phyloP scores from a whole-genome alignment of 2,113 vertebrate genomes.

The Vidua macroura region DNA sequence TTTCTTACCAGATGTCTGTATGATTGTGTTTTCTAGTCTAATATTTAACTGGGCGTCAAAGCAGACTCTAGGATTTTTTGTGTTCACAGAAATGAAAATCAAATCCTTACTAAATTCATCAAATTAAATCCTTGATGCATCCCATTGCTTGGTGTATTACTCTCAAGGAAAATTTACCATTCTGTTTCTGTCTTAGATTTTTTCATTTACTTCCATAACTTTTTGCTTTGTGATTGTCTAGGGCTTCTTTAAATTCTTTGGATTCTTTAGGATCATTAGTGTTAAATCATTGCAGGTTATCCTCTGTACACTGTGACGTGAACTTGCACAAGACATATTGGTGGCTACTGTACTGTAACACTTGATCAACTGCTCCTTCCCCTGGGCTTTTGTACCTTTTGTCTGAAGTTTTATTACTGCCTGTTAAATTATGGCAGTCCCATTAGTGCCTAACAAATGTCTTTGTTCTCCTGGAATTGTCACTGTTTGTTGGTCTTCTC shows the following conservation, averaged over 20 bases:
- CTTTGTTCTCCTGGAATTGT: background rate
- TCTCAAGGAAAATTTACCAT: background rate
- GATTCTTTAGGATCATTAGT: background rate
- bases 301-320: background rate
- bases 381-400: background rate
- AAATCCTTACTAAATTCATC: background rate
- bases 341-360: background rate
- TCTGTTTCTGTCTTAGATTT: background rate
- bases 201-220: background rate
- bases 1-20: background rate
- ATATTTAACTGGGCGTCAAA: conserved; percentile 14
- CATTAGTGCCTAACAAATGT: background rate
- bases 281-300: background rate
- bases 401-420: background rate
- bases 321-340: background rate
- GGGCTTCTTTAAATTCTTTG: background rate
- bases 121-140: background rate
- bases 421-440: background rate
- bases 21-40: conserved; percentile 11
- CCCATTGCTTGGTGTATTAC: background rate
- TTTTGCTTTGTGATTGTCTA: background rate
- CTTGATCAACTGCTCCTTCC: background rate
- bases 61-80: background rate
- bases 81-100: conserved; percentile 1
- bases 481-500: background rate